phyloP scores from a whole-genome alignment of 2,797 vertebrate species.

The Danionella dracula region DNA sequence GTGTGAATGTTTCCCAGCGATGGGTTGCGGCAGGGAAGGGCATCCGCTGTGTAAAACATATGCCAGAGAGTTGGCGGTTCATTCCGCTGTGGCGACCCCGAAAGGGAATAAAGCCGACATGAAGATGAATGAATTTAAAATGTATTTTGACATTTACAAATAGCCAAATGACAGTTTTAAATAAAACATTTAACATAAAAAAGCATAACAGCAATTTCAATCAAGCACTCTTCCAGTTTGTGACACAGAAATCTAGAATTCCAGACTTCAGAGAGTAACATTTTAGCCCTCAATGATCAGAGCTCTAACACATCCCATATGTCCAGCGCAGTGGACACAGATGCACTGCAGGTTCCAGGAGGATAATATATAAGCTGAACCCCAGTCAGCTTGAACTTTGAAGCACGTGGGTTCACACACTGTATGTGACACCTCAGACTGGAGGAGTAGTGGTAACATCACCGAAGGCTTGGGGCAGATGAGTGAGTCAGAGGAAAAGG shows the following conservation, averaged over 20 bases:
- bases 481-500: constrained; percentile 67
- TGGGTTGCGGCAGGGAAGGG: no score
- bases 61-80: no score
- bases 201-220: not conserved
- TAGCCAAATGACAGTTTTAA: no score
- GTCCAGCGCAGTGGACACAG: not conserved
- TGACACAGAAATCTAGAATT: not conserved
- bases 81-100: no score
- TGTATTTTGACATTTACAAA: no score
- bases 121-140: no score
- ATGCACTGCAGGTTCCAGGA: not conserved
- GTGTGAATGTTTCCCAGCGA: no score
- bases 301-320: constrained; percentile 22
- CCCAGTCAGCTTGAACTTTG: not conserved
- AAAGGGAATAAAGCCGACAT: no score
- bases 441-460: not conserved
- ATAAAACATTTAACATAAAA: no score
- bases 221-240: not conserved
- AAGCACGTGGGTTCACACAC: not conserved
- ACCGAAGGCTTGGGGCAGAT: constrained; percentile 47
- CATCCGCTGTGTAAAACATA: no score
- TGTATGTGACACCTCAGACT: constrained; percentile 6
- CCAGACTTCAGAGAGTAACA: not conserved
- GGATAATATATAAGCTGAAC: no score
- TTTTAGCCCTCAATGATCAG: not conserved